Evolutionary conservation across 2,797 vertebrate species (phyloP), one percentile per base, ranked within the genome.

Genomic region (Mycteria americana): DNA sequence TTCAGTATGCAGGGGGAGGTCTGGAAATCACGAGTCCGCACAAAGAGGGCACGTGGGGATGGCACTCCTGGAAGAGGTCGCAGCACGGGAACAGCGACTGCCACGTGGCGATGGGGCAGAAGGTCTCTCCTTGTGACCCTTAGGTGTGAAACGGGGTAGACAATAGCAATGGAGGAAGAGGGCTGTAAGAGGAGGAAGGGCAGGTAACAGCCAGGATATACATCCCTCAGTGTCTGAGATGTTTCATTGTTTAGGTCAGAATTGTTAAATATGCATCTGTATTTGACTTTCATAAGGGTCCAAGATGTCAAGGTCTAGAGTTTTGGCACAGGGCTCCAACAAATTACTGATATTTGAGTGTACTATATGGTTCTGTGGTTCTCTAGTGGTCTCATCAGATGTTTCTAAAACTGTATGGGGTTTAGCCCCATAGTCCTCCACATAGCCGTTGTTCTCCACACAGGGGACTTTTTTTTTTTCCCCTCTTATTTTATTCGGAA

Each of bases 21-120:
- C n/a, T 84, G 85, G 53, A 82, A 81, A 67, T 78, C 13, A 28
- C 0, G 5, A 74, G 24, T 33, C 23, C 0, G 1, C 24, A 7
- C 19, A 13, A 70, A 28, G 3, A 5, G 30, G 16, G 5, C 21
- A 12, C 0, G 0, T 31, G 11, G 27, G 24, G 12, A 10, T 7
- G 22, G 18, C 43, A 22, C 0, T 25, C 2, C 60, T 76, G 39
- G 79, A 64, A 35, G 45, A 75, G 57, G n/a, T 81, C 56, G 28
- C 43, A 67, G 54, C 10, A 3, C 28, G 22, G 43, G 25, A 51
- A 12, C 45, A 56, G 14, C 1, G 3, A 41, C 31, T 60, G 9
- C n/a, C 10, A 3, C 1, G 0, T 56, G 53, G 3, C 1, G 13
- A 5, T 13, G 39, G 56, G n/a, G 8, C 7, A 35, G 15, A 27